These are phyloP conservation scores for Atrichornis clamosus DNA, from an alignment of 2,113 vertebrate genomes.

Conservation along the genomic window DNA sequence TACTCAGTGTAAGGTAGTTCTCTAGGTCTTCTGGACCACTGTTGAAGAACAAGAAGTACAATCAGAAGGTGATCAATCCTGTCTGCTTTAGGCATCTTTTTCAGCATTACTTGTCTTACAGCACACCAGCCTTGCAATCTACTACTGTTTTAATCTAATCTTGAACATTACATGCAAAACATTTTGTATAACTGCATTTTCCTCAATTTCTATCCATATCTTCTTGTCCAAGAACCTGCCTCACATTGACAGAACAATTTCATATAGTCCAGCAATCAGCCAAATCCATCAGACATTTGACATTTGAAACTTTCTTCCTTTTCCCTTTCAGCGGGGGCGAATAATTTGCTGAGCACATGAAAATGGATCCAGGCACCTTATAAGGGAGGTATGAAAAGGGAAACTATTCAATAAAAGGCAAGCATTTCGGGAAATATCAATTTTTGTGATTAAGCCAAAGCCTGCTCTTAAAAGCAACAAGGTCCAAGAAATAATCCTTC, in stretches of 20 bases:
- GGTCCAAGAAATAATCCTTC: not conserved
- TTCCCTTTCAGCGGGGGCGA: not conserved
- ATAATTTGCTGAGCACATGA: not conserved
- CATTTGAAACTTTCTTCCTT: not conserved
- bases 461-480: not conserved
- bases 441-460: not conserved
- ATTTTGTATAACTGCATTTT: not conserved
- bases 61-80: not conserved
- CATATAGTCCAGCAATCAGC: not conserved
- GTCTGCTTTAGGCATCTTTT: not conserved
- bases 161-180: not conserved
- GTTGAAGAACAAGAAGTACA: not conserved
- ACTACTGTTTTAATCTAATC: not conserved
- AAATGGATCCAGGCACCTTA: not conserved
- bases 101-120: not conserved
- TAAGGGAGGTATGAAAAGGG: not conserved
- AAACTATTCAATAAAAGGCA: not conserved
- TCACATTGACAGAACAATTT: not conserved
- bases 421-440: not conserved
- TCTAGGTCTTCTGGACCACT: not conserved
- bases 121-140: not conserved
- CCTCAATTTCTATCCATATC: not conserved
- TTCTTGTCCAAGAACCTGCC: not conserved
- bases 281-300: not conserved
- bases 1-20: not conserved